phyloP scores from a whole-genome alignment of 2,888 invertebrate species.

The Lagria hirta region DNA sequence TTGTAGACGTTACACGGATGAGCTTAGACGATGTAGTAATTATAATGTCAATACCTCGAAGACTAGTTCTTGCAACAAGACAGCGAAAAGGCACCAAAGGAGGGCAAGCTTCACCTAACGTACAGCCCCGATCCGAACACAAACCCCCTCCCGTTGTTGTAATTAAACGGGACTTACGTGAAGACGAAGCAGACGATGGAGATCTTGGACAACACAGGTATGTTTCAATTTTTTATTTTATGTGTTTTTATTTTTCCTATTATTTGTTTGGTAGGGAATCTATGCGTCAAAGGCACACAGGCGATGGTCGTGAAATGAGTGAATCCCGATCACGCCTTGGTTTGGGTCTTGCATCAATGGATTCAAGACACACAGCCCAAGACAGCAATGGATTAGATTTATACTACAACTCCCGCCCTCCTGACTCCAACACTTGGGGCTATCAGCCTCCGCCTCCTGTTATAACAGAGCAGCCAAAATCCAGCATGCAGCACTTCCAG shows the following conservation, averaged over 20 bases:
- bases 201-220: slow-evolving; percentile 56
- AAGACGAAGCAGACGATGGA: slow-evolving; percentile 72
- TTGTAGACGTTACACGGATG: slow-evolving; percentile 97
- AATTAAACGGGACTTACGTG: slow-evolving; percentile 82
- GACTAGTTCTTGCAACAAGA: slow-evolving; percentile 90
- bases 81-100: slow-evolving; percentile 71
- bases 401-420: slow-evolving; percentile 73
- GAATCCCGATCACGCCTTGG: slow-evolving; percentile 75
- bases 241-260: background rate
- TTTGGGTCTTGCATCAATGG: slow-evolving; percentile 66
- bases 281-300: slow-evolving; percentile 61
- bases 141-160: slow-evolving; percentile 92
- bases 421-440: slow-evolving; percentile 61
- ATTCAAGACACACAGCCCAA: slow-evolving; percentile 55
- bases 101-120: slow-evolving; percentile 57
- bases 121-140: slow-evolving; percentile 71
- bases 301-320: slow-evolving; percentile 78
- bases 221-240: background rate
- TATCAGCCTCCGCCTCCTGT: slow-evolving; percentile 86
- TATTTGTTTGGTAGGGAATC: slow-evolving; percentile 46
- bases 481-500: slow-evolving; percentile 77
- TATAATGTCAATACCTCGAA: slow-evolving; percentile 97
- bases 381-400: slow-evolving; percentile 70
- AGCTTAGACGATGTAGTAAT: slow-evolving; percentile 98
- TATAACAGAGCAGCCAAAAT: slow-evolving; percentile 88